These are phyloP conservation scores for Nannobrachium achirus DNA, from an alignment of 2,113 vertebrate species.

Conservation along the genomic window DNA sequence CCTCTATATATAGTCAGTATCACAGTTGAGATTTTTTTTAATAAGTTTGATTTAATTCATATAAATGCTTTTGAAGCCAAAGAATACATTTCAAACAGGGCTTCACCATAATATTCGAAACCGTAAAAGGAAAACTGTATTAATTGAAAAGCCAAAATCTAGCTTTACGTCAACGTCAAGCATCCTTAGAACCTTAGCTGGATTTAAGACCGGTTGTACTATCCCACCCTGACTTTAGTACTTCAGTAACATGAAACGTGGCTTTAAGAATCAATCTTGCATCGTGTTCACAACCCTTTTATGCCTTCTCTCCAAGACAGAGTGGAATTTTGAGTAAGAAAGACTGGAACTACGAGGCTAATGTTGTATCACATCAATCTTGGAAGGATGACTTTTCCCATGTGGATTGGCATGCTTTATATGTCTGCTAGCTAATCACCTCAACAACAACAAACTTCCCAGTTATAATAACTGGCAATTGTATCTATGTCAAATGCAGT, in stretches of 20 bases:
- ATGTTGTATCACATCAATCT: conserved; percentile 61
- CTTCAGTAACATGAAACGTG: conserved; percentile 23
- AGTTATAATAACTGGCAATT: too few species aligned
- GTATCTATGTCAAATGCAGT: too few species aligned
- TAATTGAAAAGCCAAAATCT: neutral
- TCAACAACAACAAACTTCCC: conserved; percentile 38
- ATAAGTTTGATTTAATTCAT: neutral
- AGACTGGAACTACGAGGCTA: conserved; percentile 46
- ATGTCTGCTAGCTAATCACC: conserved; percentile 42
- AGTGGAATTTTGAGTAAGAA: conserved; percentile 40
- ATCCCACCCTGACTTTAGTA: conserved; percentile 3
- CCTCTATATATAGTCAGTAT: neutral
- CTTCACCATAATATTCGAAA: neutral
- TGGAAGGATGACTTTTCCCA: conserved; percentile 56
- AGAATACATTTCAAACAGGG: neutral
- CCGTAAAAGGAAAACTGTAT: neutral
- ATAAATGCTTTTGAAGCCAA: neutral
- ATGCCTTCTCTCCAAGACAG: conserved; percentile 35
- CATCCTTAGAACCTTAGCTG: neutral
- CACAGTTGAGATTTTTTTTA: neutral
- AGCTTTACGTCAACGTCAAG: neutral
- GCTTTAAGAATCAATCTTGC: conserved; percentile 4
- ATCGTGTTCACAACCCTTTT: conserved; percentile 29
- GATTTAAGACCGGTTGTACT: too few species aligned
- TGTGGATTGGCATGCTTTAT: conserved; percentile 49